phyloP scores from a whole-genome alignment of 2,797 vertebrate species.

The Hybognathus amarus region DNA sequence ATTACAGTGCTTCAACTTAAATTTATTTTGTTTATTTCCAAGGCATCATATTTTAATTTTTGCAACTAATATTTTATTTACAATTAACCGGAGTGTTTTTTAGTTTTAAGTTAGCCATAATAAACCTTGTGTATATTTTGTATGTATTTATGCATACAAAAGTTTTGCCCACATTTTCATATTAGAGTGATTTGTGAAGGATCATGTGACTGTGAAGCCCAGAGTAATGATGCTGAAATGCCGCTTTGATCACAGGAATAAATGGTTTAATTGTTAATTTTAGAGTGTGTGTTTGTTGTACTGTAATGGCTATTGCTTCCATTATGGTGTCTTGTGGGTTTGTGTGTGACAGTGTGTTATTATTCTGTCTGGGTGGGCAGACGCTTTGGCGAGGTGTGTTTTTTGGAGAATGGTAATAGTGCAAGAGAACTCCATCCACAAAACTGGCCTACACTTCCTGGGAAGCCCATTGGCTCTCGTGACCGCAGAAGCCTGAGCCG shows the following conservation, averaged over 20 bases:
- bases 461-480: slow-evolving; percentile 34
- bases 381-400: slow-evolving; percentile 25
- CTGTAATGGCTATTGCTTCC: neutral
- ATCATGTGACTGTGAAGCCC: too few species aligned
- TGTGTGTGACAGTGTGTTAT: neutral
- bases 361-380: slow-evolving; percentile 36
- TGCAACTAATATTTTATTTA: neutral
- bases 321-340: slow-evolving; percentile 6
- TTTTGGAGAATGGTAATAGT: slow-evolving; percentile 22
- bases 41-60: too few species aligned
- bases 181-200: too few species aligned
- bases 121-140: neutral
- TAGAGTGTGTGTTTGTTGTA: neutral
- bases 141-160: neutral
- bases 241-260: too few species aligned
- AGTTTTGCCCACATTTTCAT: too few species aligned
- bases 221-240: too few species aligned
- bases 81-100: neutral
- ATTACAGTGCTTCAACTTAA: too few species aligned
- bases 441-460: slow-evolving; percentile 53
- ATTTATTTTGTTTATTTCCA: too few species aligned
- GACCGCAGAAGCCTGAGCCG: slow-evolving; percentile 31
- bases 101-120: neutral
- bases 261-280: neutral
- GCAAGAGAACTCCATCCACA: slow-evolving; percentile 12